Conservation (phyloP, 2,113 vertebrate genomes). For the Chelonoidis abingdonii region DNA sequence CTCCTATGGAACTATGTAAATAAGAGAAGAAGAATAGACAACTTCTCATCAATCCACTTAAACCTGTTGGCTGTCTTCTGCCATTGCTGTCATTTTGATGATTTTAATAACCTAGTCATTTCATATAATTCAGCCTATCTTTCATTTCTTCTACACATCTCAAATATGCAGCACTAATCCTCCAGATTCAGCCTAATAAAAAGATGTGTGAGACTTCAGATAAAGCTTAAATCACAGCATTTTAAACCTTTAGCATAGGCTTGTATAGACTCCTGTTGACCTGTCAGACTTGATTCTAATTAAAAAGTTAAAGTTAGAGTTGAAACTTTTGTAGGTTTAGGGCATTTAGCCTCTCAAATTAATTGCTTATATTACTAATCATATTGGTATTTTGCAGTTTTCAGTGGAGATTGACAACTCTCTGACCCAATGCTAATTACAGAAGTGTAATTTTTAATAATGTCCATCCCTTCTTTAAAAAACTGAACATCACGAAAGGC, state of each 20-base stretch:
- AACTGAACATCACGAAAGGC: not conserved
- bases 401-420: not conserved
- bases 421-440: not conserved
- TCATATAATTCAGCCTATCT: not conserved
- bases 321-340: conserved; percentile 12
- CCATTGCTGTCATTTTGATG: not conserved
- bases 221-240: conserved; percentile 54
- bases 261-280: not conserved
- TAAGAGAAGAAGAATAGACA: not conserved
- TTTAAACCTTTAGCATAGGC: conserved; percentile 28
- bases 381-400: not conserved
- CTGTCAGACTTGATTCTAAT: conserved; percentile 17
- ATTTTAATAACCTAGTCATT: conserved; percentile 3
- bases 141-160: conserved; percentile 67
- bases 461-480: not conserved
- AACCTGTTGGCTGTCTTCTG: not conserved
- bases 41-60: not conserved
- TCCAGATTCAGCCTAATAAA: conserved; percentile 63
- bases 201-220: conserved; percentile 49
- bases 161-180: conserved; percentile 76
- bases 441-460: not conserved
- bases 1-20: not conserved
- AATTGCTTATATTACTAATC: not conserved
- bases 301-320: conserved; percentile 32
- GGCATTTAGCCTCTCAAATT: not conserved